Percentiles rank a stretch among this genome's conserved stretches.
Evolutionary conservation across 2,113 vertebrate species (phyloP).

Genomic region (Hyperopisus bebe): DNA sequence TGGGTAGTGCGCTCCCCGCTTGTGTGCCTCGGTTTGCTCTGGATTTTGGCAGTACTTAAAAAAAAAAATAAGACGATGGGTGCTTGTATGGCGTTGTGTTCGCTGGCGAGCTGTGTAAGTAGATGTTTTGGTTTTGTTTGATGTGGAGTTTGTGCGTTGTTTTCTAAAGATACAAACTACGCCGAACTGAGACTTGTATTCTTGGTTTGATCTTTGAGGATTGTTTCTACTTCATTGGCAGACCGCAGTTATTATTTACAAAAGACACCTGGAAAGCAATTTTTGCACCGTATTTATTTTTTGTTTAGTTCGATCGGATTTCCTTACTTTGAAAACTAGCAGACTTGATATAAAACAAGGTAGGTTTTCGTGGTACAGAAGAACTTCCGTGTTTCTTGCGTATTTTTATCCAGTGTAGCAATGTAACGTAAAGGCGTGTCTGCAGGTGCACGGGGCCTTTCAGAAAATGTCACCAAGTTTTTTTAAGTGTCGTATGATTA

Average conservation of each 20-base stretch:
- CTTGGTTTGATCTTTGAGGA: background rate
- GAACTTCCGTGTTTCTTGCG: background rate
- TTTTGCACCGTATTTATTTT: background rate
- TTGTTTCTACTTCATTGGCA: background rate
- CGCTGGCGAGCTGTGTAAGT: slow-evolving; percentile 84
- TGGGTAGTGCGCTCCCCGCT: background rate
- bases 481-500: background rate
- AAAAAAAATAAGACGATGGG: slow-evolving; percentile 58
- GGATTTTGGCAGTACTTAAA: background rate
- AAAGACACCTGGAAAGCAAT: background rate
- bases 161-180: background rate
- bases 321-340: background rate
- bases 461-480: background rate
- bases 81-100: slow-evolving; percentile 77
- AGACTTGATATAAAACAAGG: background rate
- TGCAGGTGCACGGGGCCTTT: background rate
- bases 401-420: background rate
- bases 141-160: background rate
- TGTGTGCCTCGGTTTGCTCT: background rate
- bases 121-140: background rate
- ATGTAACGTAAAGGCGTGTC: background rate
- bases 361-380: background rate
- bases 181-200: background rate
- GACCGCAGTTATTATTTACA: background rate
- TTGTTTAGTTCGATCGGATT: background rate